phyloP scores from a whole-genome alignment of 2,113 vertebrate species.

The Paracanthobrama guichenoti region DNA sequence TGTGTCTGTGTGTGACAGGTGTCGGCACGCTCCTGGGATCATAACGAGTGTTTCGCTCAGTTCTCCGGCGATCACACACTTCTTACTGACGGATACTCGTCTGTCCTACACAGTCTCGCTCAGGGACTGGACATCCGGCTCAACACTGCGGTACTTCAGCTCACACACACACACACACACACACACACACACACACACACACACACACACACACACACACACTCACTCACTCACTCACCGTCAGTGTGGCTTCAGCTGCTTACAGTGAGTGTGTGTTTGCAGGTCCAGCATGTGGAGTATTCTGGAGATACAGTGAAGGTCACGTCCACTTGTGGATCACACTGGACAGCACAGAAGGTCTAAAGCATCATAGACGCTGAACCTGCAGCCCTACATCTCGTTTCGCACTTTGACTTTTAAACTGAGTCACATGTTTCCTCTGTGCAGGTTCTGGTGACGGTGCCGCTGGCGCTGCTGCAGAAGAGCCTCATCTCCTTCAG shows the following conservation, averaged over 20 bases:
- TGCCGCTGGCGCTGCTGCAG: constrained; percentile 91
- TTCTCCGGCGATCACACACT: constrained; percentile 97
- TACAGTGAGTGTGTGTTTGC: constrained; percentile 22
- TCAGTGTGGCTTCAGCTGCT: neutral
- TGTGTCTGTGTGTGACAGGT: constrained; percentile 74
- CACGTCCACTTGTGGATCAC: constrained; percentile 78
- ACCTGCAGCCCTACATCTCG: too few relatives aligned
- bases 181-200: neutral
- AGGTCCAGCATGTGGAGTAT: constrained; percentile 86
- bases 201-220: neutral
- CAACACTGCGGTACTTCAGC: constrained; percentile 81
- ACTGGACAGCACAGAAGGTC: constrained; percentile 90
- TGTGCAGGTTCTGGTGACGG: constrained; percentile 85
- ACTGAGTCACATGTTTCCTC: too few relatives aligned
- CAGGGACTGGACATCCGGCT: constrained; percentile 89
- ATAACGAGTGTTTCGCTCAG: constrained; percentile 99
- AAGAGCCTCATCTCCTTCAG: constrained; percentile 88
- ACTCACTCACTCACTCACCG: neutral
- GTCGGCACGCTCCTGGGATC: constrained; percentile 96
- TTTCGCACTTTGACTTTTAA: too few relatives aligned
- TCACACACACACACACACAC: neutral
- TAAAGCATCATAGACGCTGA: neutral
- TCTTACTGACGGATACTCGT: constrained; percentile 85
- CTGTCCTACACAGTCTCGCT: constrained; percentile 83
- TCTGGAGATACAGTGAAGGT: constrained; percentile 86